A percentile compares a stretch with the other conserved stretches of the same genome.
Evolutionary conservation across 1,140 invertebrate genomes (phyloP).

Genomic region (Diploscapter pachys): DNA sequence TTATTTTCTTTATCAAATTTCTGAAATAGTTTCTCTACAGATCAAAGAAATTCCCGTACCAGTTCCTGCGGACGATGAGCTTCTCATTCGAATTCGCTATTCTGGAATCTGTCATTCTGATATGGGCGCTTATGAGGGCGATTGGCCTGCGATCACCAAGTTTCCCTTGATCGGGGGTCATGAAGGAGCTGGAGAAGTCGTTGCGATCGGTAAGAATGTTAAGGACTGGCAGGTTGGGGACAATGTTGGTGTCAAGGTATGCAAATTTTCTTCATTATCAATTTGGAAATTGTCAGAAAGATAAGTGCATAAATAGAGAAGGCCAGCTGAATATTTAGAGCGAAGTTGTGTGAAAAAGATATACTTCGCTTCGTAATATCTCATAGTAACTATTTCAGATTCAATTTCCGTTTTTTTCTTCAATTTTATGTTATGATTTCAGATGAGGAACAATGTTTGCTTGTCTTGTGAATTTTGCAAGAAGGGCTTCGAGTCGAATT

Average conservation of each 20-base stretch:
- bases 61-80: slow-evolving; percentile 21
- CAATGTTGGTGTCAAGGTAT: slow-evolving; percentile 16
- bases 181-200: slow-evolving; percentile 24
- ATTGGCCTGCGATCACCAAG: slow-evolving; percentile 15
- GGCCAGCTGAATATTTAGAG: too few species aligned
- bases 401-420: too few species aligned
- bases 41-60: slow-evolving; percentile 25
- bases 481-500: slow-evolving; percentile 24
- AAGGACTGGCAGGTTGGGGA: slow-evolving; percentile 24
- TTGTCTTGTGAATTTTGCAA: slow-evolving; percentile 35
- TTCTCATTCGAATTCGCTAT: slow-evolving; percentile 19
- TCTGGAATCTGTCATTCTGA: slow-evolving; percentile 15
- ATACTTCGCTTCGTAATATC: too few species aligned
- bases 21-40: background rate
- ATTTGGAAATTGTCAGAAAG: background rate
- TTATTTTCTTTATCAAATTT: too few species aligned
- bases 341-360: too few species aligned
- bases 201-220: slow-evolving; percentile 12
- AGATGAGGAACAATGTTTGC: slow-evolving; percentile 26
- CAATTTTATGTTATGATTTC: background rate
- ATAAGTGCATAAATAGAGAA: too few species aligned
- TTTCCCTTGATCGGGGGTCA: slow-evolving; percentile 25
- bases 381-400: too few species aligned
- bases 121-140: slow-evolving; percentile 19
- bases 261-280: background rate